phyloP scores from a whole-genome alignment of 2,797 vertebrate species.

The Ptychobarbus kaznakovi region DNA sequence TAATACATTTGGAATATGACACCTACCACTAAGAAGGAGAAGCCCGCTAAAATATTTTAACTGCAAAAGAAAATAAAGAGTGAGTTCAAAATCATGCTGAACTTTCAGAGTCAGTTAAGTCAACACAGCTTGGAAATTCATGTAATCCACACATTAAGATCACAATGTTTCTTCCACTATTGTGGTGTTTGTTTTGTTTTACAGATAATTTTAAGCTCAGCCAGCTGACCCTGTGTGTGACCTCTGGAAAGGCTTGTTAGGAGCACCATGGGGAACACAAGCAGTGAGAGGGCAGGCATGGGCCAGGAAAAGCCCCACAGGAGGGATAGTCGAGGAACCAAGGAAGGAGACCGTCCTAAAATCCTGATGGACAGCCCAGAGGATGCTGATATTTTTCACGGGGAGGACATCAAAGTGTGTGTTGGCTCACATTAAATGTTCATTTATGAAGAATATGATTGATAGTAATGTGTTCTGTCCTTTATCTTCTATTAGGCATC shows the following conservation, averaged over 20 bases:
- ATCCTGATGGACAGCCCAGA: slow-evolving; percentile 98
- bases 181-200: slow-evolving; percentile 14
- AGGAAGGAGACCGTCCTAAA: slow-evolving; percentile 92
- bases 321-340: slow-evolving; percentile 86
- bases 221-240: slow-evolving; percentile 61
- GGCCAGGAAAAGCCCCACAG: slow-evolving; percentile 88
- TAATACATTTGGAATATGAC: no score
- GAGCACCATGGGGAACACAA: slow-evolving; percentile 92
- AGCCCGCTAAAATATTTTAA: no score
- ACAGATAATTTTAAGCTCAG: slow-evolving; percentile 4
- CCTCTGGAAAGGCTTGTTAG: slow-evolving; percentile 46
- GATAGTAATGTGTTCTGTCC: not conserved
- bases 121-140: not conserved
- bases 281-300: slow-evolving; percentile 90
- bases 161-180: not conserved
- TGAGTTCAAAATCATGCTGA: not conserved
- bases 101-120: not conserved
- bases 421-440: not conserved
- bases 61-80: not conserved
- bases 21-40: no score
- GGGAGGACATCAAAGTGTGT: slow-evolving; percentile 91
- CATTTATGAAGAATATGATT: not conserved
- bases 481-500: slow-evolving; percentile 79
- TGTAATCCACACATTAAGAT: not conserved
- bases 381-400: slow-evolving; percentile 91